Conservation (phyloP, 2,888 invertebrate genomes). For the Pocota personata region DNA sequence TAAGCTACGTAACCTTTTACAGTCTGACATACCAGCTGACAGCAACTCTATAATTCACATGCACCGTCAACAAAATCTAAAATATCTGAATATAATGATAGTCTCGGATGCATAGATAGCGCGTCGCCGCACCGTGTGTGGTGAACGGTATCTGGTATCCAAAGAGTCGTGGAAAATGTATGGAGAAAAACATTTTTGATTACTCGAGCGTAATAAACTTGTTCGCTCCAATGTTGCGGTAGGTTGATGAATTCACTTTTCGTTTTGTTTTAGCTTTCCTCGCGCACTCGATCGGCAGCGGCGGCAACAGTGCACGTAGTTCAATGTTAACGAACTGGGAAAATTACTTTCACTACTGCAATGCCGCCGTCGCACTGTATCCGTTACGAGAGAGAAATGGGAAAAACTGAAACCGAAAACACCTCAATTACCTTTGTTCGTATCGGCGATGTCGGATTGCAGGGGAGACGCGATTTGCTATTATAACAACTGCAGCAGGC, state of each 20-base stretch:
- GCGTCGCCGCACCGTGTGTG: not conserved
- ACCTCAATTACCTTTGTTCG: conserved; percentile 66
- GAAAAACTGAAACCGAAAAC: conserved; percentile 68
- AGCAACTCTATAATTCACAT: conserved; percentile 35
- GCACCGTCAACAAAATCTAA: conserved; percentile 40
- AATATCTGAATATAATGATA: not conserved
- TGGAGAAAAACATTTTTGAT: conserved; percentile 46
- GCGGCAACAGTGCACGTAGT: conserved; percentile 66
- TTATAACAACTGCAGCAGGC: conserved; percentile 48
- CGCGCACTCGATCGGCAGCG: conserved; percentile 13
- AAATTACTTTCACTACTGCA: conserved; percentile 71
- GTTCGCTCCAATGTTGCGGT: conserved; percentile 64
- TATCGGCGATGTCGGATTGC: not conserved
- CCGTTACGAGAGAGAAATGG: conserved; percentile 59
- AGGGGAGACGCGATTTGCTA: conserved; percentile 8
- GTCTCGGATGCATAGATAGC: not conserved
- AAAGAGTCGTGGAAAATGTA: not conserved
- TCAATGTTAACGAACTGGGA: conserved; percentile 74
- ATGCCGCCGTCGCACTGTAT: conserved; percentile 26
- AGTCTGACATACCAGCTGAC: conserved; percentile 42
- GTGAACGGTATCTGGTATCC: conserved; percentile 44
- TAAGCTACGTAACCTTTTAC: not conserved
- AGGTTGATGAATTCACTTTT: conserved; percentile 70
- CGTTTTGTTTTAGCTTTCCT: conserved; percentile 59
- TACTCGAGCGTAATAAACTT: conserved; percentile 71